Conservation (phyloP, 1,140 invertebrate species). For the Aradophagus sp. region DNA sequence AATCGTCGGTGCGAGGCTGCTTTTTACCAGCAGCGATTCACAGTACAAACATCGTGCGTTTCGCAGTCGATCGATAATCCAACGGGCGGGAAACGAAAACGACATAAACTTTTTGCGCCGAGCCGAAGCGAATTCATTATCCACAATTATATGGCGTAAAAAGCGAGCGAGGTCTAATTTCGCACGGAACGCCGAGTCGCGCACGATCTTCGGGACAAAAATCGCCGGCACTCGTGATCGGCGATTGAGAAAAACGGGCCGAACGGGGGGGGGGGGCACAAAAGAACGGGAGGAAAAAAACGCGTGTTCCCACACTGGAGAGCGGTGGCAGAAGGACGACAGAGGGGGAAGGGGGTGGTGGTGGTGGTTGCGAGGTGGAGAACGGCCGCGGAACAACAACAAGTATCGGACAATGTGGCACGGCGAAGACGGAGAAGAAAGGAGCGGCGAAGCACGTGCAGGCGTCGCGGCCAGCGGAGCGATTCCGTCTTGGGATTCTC, state of each 20-base stretch:
- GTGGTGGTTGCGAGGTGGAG: slow-evolving; percentile 16
- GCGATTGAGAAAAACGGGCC: slow-evolving; percentile 14
- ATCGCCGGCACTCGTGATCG: slow-evolving; percentile 22
- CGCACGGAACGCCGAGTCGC: slow-evolving; percentile 4
- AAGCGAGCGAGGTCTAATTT: slow-evolving; percentile 4
- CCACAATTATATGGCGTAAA: slow-evolving; percentile 19
- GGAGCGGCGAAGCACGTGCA: slow-evolving; percentile 30
- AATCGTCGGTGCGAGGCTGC: neutral
- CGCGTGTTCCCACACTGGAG: slow-evolving; percentile 29
- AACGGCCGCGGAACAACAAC: slow-evolving; percentile 18
- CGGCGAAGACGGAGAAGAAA: slow-evolving; percentile 18
- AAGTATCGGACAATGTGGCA: slow-evolving; percentile 24
- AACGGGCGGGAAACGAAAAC: neutral
- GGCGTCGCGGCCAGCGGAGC: slow-evolving; percentile 34
- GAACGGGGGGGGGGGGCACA: no score
- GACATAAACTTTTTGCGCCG: slow-evolving; percentile 3
- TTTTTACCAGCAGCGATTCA: no score
- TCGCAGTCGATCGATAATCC: slow-evolving; percentile 1
- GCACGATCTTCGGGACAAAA: slow-evolving; percentile 16
- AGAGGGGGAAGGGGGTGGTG: no score
- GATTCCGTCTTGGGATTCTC: slow-evolving; percentile 48
- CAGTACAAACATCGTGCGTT: no score
- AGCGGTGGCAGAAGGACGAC: no score
- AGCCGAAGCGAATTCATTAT: slow-evolving; percentile 10
- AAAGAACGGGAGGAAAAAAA: slow-evolving; percentile 20